Conservation (phyloP, 2,888 invertebrate genomes). For the Chloroclysta siterata region DNA sequence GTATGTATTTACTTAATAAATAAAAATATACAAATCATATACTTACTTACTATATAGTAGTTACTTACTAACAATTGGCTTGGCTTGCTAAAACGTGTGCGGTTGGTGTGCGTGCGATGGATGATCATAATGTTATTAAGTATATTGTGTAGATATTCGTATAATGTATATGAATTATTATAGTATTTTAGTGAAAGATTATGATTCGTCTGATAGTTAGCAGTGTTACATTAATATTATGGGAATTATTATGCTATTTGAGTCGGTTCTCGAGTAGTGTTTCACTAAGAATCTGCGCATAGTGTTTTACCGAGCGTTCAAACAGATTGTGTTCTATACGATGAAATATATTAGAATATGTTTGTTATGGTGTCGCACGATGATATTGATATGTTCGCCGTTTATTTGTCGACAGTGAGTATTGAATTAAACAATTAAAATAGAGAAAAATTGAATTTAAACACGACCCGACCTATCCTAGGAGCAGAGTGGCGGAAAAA, state of each 20-base stretch:
- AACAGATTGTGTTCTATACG: constrained; percentile 6
- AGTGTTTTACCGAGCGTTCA: constrained; percentile 23
- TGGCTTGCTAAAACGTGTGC: background rate
- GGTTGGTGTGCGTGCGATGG: background rate
- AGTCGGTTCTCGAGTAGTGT: constrained; percentile 10
- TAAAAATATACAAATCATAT: too few species aligned
- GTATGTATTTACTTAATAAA: too few species aligned
- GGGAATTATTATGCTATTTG: constrained; percentile 12
- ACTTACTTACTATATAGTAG: too few species aligned
- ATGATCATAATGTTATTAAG: background rate
- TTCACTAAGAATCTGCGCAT: constrained; percentile 11
- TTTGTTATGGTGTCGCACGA: constrained; percentile 3
- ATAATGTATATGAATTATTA: background rate
- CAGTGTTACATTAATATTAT: constrained; percentile 38
- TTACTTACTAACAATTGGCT: too few species aligned
- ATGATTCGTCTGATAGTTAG: background rate
- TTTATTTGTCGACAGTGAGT: constrained; percentile 17
- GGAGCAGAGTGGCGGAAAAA: background rate
- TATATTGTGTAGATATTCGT: background rate
- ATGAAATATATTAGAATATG: constrained; percentile 1
- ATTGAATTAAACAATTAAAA: background rate
- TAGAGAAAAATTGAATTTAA: constrained; percentile 36
- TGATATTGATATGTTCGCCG: constrained; percentile 29
- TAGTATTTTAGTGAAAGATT: background rate
- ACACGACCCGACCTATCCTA: constrained; percentile 27